Evolutionary conservation across 1,140 invertebrate genomes (phyloP), one percentile per base, ranked within the genome.

Genomic region (Muscidifurax raptorellus): DNA sequence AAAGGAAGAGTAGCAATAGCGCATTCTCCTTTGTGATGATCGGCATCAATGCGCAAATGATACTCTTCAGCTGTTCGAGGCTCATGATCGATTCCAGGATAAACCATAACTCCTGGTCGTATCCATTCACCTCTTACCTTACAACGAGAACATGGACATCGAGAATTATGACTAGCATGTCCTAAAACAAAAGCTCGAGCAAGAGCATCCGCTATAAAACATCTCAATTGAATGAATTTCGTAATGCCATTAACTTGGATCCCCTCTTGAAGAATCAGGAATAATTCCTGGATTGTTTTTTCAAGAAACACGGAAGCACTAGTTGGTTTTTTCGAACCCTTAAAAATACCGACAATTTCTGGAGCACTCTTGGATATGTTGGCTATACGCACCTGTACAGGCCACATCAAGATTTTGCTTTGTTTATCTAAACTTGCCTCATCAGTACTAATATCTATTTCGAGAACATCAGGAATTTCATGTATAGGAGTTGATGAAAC

Each of bases 181-280:
- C 76, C 40, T 28, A 86, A 80, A 32, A 81, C 32, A 71, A 85
- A 79, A 44, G 83, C 83, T 44, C 86, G 80, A 18, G 76, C 83
- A 32, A 77, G 86, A 10, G 86, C 86, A 83, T 86, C 86, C 27
- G 83, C 83, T 18, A 86, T 84, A 76, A 86, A 86, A 47, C 72
- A 76, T 36, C 83, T 77, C 27, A 86, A 71, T 47, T 25, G 6
- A 36, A 86, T n/a, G 2, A 75, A 44, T 74, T 52, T 77, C 7
- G 44, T 77, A 27, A 64, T 25, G 40, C 27, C 32, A 36, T 66
- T 12, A 67, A 82, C 82, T 59, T 79, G 27, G 44, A 86, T 80
- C 27, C 78, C 85, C 25, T 71, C 64, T 74, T 80, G 15, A 71
- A 66, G n/a, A 36, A 82, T 75, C 30, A n/a, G 15, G 27, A 74